phyloP scores from a whole-genome alignment of 2,888 invertebrate genomes.

The Eulithis testata region DNA sequence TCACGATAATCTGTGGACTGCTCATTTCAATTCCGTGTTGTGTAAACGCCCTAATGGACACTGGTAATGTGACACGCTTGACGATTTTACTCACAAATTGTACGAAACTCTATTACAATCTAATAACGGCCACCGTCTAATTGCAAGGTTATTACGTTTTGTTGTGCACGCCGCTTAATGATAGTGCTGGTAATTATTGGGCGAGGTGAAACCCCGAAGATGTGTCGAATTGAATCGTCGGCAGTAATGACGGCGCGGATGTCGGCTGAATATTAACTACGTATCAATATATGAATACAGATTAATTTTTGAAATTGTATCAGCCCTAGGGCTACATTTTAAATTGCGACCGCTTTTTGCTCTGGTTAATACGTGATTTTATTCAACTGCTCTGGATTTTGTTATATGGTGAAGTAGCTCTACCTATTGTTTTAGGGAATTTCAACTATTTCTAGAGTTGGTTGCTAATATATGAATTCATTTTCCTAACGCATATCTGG shows the following conservation, averaged over 20 bases:
- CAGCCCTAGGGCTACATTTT: slow-evolving; percentile 54
- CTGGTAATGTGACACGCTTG: slow-evolving; percentile 84
- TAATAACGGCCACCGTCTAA: slow-evolving; percentile 83
- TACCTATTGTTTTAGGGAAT: not conserved
- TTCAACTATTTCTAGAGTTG: no score
- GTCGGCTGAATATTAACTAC: slow-evolving; percentile 55
- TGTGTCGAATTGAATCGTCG: slow-evolving; percentile 81
- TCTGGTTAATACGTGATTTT: slow-evolving; percentile 38
- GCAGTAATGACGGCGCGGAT: slow-evolving; percentile 61
- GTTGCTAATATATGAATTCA: no score
- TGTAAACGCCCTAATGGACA: slow-evolving; percentile 83
- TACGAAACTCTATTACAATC: slow-evolving; percentile 84
- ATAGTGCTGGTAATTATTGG: slow-evolving; percentile 79
- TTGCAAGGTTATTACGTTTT: slow-evolving; percentile 82
- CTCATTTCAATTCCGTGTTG: slow-evolving; percentile 83
- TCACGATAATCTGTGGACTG: slow-evolving; percentile 83
- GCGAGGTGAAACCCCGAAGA: slow-evolving; percentile 82
- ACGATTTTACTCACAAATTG: slow-evolving; percentile 85
- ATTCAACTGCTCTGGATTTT: slow-evolving; percentile 7
- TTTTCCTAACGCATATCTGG: no score
- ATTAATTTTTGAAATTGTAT: slow-evolving; percentile 75
- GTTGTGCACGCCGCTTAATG: slow-evolving; percentile 80
- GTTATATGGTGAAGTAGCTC: slow-evolving; percentile 4
- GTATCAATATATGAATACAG: slow-evolving; percentile 67
- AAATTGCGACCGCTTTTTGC: slow-evolving; percentile 51